phyloP scores from a whole-genome alignment of 2,113 vertebrate species.

The Prunella himalayana region DNA sequence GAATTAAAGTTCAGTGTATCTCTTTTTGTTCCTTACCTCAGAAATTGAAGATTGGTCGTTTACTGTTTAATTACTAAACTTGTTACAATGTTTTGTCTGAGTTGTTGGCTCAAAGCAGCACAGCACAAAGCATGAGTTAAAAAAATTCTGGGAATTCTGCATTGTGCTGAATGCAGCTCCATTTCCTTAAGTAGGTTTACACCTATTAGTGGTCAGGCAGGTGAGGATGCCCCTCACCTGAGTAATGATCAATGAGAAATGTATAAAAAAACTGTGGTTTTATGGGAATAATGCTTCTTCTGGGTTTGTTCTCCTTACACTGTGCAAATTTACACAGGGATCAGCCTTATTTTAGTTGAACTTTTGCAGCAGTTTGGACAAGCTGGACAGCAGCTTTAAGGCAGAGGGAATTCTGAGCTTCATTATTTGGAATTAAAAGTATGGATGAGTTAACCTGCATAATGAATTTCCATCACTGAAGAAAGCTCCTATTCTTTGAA shows the following conservation, averaged over 20 bases:
- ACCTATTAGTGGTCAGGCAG: neutral
- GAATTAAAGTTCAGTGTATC: neutral
- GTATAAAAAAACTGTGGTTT: neutral
- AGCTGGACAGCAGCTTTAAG: neutral
- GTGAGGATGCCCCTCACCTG: neutral
- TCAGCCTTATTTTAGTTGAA: neutral
- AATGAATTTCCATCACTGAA: neutral
- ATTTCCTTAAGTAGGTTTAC: neutral
- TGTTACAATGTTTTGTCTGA: neutral
- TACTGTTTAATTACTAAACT: neutral
- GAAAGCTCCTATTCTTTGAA: neutral
- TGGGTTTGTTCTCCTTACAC: neutral
- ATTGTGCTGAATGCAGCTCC: neutral
- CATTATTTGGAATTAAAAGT: neutral
- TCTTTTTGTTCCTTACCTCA: neutral
- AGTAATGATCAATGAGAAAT: neutral
- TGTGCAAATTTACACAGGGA: neutral
- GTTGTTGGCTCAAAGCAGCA: neutral
- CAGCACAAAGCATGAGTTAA: neutral
- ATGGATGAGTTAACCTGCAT: neutral
- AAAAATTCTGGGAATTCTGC: neutral
- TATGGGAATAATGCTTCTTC: neutral
- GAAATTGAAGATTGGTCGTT: neutral
- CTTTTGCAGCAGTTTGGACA: neutral
- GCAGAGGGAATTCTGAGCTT: neutral